These are phyloP conservation scores for Amphipoea oculea DNA, from an alignment of 2,888 invertebrate species.

Conservation along the genomic window DNA sequence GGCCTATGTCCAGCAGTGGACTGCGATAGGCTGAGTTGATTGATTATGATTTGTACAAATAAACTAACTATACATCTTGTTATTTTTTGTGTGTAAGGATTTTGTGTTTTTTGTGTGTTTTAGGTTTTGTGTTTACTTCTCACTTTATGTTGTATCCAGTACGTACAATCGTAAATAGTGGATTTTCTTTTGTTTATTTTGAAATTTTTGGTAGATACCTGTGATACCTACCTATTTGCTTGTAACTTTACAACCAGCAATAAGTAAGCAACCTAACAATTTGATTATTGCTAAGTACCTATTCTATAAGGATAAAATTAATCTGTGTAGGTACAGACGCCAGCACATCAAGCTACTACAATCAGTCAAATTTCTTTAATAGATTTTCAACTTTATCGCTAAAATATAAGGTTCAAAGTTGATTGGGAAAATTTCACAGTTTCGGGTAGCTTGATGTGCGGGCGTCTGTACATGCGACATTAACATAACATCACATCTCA, in stretches of 20 bases:
- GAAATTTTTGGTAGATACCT: too few relatives aligned
- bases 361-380: too few relatives aligned
- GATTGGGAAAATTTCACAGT: too few relatives aligned
- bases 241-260: not conserved
- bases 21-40: too few relatives aligned
- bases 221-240: not conserved
- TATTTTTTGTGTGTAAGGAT: not conserved
- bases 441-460: too few relatives aligned
- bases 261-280: not conserved
- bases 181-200: not conserved
- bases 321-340: not conserved
- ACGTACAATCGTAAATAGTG: not conserved
- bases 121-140: not conserved
- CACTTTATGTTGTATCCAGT: not conserved
- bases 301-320: not conserved
- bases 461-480: not conserved
- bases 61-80: not conserved
- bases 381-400: too few relatives aligned
- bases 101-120: too few relatives aligned
- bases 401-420: too few relatives aligned
- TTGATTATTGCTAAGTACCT: slow-evolving; percentile 1
- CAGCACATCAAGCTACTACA: not conserved
- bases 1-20: too few relatives aligned
- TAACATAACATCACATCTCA: slow-evolving; percentile 25
- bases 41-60: not conserved